These are phyloP conservation scores for Oreochromis tanganicae DNA, from an alignment of 2,113 vertebrate genomes.

Conservation along the genomic window DNA sequence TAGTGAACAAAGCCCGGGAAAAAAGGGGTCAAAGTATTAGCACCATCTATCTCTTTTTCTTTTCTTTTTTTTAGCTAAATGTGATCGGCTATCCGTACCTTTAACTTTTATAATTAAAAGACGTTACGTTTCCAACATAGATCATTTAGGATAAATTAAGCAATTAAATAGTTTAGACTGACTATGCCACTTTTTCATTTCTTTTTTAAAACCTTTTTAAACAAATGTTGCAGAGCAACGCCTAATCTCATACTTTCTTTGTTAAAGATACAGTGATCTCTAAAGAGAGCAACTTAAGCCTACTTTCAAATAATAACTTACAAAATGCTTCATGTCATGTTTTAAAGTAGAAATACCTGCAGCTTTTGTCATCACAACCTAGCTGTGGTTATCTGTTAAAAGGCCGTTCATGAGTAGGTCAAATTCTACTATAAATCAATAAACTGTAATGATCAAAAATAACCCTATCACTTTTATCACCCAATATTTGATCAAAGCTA, in stretches of 20 bases:
- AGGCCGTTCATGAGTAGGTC: not conserved
- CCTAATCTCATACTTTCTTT: not conserved
- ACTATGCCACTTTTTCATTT: not conserved
- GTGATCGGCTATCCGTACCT: not conserved
- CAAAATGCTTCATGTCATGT: not conserved
- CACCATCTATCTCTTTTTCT: not conserved
- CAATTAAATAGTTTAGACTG: not conserved
- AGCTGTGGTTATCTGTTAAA: not conserved
- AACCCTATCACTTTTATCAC: not conserved
- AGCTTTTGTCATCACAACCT: not conserved
- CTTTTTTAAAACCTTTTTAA: not conserved
- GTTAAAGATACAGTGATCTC: not conserved
- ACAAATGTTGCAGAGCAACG: not conserved
- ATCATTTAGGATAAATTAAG: not conserved
- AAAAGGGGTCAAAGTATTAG: not conserved
- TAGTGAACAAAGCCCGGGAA: not conserved
- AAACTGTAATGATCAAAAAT: not conserved
- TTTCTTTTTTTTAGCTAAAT: not conserved
- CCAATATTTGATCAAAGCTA: not conserved
- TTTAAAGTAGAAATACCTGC: not conserved
- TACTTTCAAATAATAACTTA: not conserved
- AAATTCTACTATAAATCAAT: not conserved
- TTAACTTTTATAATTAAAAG: not conserved
- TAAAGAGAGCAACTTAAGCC: not conserved
- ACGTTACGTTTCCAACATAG: not conserved